Evolutionary conservation across 1,140 invertebrate species (phyloP), one percentile per base, ranked within the genome.

Genomic region (Halictus rubicundus): DNA sequence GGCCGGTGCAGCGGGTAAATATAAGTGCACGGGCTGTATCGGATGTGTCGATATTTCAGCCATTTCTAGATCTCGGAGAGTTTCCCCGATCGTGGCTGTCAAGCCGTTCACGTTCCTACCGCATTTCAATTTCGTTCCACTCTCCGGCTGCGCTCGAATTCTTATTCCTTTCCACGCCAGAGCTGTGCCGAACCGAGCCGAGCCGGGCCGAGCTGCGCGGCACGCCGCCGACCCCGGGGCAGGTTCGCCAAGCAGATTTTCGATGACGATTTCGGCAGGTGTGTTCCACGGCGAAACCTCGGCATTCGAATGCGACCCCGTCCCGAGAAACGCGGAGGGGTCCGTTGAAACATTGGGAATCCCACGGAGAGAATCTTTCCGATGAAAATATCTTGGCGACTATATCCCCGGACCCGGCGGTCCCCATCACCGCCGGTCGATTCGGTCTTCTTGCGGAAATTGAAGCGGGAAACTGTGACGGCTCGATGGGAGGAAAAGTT

Each of bases 41-140:
- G 82, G 82, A 85, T 85, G 79, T 84, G 78, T 84, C 82, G 84
- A 85, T 85, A 85, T 85, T 84, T 85, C 73, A 85, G 39, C 69
- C 74, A 72, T 78, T 85, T 80, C 77, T 64, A 77, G 69, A 77
- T 83, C 77, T 77, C 72, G 27, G 69, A 66, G 61, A 65, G 60
- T 61, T 85, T 79, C 61, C 66, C 69, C 59, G 68, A 76, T 68
- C 78, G 69, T 70, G 68, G 14, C 83, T 83, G 70, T 84, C 77
- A 75, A 76, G 68, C 52, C 78, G 72, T 83, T 80, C 63, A n/a
- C 69, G 64, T 81, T 49, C 74, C 57, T 39, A 65, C 74, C 46
- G 73, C 84, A 84, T 84, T 85, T 85, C 84, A 84, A 85, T 85
- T 84, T 70, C 66, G 54, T 32, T 78, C 46, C 32, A 2, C 16